Conservation (phyloP, 2,888 invertebrate species). For the Sarcophaga subvicina region DNA sequence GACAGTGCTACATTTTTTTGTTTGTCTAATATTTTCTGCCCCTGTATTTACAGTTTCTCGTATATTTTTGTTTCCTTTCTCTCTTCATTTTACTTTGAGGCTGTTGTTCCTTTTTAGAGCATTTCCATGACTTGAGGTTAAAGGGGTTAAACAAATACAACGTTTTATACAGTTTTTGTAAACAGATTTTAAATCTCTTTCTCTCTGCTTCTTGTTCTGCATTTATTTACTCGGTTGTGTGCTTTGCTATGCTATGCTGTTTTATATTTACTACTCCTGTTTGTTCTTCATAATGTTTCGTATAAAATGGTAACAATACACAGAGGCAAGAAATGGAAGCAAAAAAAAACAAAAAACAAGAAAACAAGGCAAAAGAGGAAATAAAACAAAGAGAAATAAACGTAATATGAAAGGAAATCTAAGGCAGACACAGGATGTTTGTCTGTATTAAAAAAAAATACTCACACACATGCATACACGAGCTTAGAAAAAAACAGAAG, state of each 20-base stretch:
- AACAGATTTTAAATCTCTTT: slow-evolving; percentile 48
- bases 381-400: slow-evolving; percentile 19
- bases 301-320: slow-evolving; percentile 34
- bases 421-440: slow-evolving; percentile 64
- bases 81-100: background rate
- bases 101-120: slow-evolving; percentile 7
- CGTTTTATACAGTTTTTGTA: slow-evolving; percentile 43
- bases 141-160: slow-evolving; percentile 61
- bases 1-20: no score
- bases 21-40: no score
- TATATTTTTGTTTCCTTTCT: background rate
- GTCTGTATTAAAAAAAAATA: slow-evolving; percentile 48
- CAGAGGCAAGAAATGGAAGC: background rate
- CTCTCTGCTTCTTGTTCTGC: background rate
- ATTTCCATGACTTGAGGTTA: slow-evolving; percentile 60
- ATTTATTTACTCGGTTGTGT: background rate
- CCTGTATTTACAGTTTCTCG: background rate
- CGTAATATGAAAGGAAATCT: slow-evolving; percentile 45
- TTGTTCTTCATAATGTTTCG: slow-evolving; percentile 16
- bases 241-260: no score
- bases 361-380: slow-evolving; percentile 36
- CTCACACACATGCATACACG: background rate
- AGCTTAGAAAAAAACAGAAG: background rate
- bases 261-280: background rate
- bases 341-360: slow-evolving; percentile 25